Evolutionary conservation across 2,113 vertebrate species (phyloP).

Genomic region (Tamias sibiricus): DNA sequence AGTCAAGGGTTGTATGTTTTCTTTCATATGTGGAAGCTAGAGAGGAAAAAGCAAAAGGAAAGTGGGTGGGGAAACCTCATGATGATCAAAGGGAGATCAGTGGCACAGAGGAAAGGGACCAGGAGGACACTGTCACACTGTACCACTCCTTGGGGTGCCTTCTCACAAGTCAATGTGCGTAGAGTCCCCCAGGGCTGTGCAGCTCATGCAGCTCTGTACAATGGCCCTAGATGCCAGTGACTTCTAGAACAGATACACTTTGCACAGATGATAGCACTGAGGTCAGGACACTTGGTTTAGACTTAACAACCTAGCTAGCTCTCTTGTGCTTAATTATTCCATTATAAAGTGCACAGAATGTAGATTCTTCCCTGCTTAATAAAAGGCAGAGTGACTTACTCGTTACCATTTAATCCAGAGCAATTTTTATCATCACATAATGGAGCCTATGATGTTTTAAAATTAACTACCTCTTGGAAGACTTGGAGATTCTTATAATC

Average conservation of each 20-base stretch:
- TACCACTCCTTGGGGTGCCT: not conserved
- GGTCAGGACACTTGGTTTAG: not conserved
- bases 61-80: no score
- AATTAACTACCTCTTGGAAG: conserved; percentile 66
- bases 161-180: not conserved
- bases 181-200: not conserved
- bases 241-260: not conserved
- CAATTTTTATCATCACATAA: conserved; percentile 48
- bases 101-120: no score
- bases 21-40: no score
- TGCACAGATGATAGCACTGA: not conserved
- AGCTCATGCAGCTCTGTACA: not conserved
- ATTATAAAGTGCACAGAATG: not conserved
- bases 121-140: not conserved
- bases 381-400: conserved; percentile 48
- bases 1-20: no score
- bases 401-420: conserved; percentile 37
- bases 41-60: no score
- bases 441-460: conserved; percentile 45
- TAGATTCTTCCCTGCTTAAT: conserved; percentile 53
- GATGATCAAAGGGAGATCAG: no score
- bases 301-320: not conserved
- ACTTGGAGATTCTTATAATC: conserved; percentile 61
- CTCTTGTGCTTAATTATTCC: conserved; percentile 9
- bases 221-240: no score